Conservation (phyloP, 2,797 vertebrate genomes). For the Erpetoichthys calabaricus region DNA sequence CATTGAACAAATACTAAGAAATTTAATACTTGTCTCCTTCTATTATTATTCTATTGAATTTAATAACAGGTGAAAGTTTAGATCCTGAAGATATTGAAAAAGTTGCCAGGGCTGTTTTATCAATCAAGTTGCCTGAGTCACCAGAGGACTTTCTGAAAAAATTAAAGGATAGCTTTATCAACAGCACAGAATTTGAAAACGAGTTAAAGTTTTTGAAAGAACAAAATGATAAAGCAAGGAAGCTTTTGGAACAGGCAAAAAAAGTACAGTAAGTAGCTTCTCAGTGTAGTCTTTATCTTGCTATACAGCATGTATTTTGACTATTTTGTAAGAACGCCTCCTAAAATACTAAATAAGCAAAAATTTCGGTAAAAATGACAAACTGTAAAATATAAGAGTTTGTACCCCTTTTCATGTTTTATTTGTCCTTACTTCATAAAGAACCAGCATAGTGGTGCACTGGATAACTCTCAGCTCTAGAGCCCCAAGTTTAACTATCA, state of each 20-base stretch:
- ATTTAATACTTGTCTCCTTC: too few species aligned
- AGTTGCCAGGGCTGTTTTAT: conserved; percentile 50
- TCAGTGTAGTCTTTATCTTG: conserved; percentile 6
- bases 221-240: conserved; percentile 22
- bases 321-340: too few species aligned
- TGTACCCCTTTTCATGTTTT: too few species aligned
- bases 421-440: too few species aligned
- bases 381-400: too few species aligned
- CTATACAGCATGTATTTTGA: background rate
- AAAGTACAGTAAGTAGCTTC: conserved; percentile 44
- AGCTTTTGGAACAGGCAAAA: conserved; percentile 41
- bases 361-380: too few species aligned
- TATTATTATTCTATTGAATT: conserved; percentile 1
- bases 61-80: conserved; percentile 50
- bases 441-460: too few species aligned
- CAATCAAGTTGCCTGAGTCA: conserved; percentile 48
- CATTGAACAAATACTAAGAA: too few species aligned
- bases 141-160: conserved; percentile 39
- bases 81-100: conserved; percentile 64
- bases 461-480: too few species aligned
- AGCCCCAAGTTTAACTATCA: too few species aligned
- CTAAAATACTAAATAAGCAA: too few species aligned
- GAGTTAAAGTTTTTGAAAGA: conserved; percentile 34
- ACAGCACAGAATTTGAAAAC: conserved; percentile 29
- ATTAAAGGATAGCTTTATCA: conserved; percentile 35